Evolutionary conservation across 2,113 vertebrate species (phyloP).

Genomic region (Nansenia antarctica): DNA sequence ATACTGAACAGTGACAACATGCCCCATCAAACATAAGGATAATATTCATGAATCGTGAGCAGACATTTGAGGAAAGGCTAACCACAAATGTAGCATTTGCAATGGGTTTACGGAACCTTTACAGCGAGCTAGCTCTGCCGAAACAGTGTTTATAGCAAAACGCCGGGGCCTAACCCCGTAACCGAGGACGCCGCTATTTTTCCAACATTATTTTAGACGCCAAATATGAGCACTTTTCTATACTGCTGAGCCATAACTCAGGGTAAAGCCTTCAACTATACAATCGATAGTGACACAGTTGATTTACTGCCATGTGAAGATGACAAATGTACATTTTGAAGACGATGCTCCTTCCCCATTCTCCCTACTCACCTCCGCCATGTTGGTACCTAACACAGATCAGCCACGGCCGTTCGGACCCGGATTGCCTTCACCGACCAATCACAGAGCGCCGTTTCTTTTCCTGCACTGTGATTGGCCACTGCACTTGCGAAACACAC

Average conservation of each 20-base stretch:
- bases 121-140: constrained; percentile 2
- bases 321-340: constrained; percentile 37
- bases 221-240: neutral
- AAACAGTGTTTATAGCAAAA: constrained; percentile 17
- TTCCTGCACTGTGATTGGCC: no score
- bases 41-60: neutral
- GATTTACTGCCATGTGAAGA: neutral
- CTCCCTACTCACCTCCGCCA: constrained; percentile 86
- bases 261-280: constrained; percentile 17
- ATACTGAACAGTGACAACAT: neutral
- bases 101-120: neutral
- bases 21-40: neutral
- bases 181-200: constrained; percentile 15
- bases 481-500: no score
- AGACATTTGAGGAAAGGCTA: no score
- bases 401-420: constrained; percentile 78
- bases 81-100: neutral
- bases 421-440: no score
- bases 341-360: constrained; percentile 68
- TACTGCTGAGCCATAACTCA: neutral
- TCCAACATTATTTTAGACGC: constrained; percentile 1
- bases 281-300: constrained; percentile 3
- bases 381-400: constrained; percentile 84
- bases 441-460: no score
- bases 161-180: constrained; percentile 27